Evolutionary conservation across 2,888 invertebrate genomes (phyloP).

Genomic region (Priocnemis perturbator): DNA sequence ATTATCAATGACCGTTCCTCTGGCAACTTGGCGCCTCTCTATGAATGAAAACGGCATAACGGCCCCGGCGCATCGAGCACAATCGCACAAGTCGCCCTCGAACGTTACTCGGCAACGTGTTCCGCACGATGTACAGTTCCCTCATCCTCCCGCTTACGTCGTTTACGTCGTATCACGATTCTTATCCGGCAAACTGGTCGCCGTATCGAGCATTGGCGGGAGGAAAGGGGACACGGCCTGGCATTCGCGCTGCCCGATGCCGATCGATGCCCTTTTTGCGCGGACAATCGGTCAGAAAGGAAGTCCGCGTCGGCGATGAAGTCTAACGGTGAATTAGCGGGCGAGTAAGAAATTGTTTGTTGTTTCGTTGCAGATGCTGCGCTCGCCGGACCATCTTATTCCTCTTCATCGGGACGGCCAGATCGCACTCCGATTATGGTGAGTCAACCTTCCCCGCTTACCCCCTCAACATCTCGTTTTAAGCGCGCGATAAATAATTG

Average conservation of each 20-base stretch:
- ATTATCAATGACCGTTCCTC: no score
- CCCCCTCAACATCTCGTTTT: background rate
- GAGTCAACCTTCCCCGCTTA: slow-evolving; percentile 49
- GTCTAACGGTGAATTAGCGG: slow-evolving; percentile 52
- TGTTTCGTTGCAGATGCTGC: slow-evolving; percentile 63
- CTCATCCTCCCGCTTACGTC: no score
- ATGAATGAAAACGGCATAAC: no score
- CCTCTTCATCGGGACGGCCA: slow-evolving; percentile 57
- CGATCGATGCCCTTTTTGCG: slow-evolving; percentile 15
- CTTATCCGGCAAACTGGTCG: slow-evolving; percentile 3
- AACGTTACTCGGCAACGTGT: no score
- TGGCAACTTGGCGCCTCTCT: no score
- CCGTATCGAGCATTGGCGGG: background rate
- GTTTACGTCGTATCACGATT: slow-evolving; percentile 1
- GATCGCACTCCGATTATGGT: slow-evolving; percentile 66
- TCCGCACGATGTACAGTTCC: no score
- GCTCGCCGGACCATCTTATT: slow-evolving; percentile 50
- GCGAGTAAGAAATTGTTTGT: slow-evolving; percentile 32
- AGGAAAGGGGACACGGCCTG: background rate
- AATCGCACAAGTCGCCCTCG: no score
- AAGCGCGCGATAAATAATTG: slow-evolving; percentile 46
- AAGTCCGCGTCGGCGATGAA: slow-evolving; percentile 13
- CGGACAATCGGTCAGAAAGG: slow-evolving; percentile 9
- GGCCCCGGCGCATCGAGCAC: no score
- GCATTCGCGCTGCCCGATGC: background rate